Conservation (phyloP, 2,113 vertebrate genomes). For the Ifrita kowaldi region DNA sequence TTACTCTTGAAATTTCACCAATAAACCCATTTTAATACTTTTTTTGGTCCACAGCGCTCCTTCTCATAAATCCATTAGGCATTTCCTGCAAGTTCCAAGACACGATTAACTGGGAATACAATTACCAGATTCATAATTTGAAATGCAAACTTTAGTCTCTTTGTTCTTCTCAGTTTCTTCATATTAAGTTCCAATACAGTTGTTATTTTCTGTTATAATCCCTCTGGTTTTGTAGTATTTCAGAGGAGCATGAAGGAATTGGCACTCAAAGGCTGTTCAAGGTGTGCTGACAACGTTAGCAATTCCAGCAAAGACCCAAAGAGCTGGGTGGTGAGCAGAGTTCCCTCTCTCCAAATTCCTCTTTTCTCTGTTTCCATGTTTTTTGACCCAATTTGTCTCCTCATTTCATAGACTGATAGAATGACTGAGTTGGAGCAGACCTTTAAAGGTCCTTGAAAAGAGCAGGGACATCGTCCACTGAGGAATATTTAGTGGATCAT, state of each 20-base stretch:
- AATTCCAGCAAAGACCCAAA: background rate
- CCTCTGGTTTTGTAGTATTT: background rate
- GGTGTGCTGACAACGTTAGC: accelerated
- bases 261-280: background rate
- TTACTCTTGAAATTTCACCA: background rate
- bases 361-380: background rate
- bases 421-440: background rate
- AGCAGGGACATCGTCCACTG: background rate
- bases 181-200: background rate
- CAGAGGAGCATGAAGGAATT: background rate
- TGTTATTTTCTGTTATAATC: background rate
- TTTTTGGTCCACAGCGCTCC: background rate
- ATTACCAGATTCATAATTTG: background rate
- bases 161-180: background rate
- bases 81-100: background rate
- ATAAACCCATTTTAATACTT: background rate
- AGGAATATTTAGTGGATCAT: background rate
- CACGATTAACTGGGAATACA: background rate
- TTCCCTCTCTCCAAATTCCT: background rate
- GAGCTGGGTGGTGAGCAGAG: background rate
- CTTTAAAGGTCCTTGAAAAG: background rate
- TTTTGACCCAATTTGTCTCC: background rate
- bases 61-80: background rate
- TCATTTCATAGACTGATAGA: background rate
- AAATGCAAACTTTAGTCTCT: background rate